These are phyloP conservation scores for Drosophila buzzatii DNA, from an alignment of 2,888 invertebrate genomes.

Conservation along the genomic window DNA sequence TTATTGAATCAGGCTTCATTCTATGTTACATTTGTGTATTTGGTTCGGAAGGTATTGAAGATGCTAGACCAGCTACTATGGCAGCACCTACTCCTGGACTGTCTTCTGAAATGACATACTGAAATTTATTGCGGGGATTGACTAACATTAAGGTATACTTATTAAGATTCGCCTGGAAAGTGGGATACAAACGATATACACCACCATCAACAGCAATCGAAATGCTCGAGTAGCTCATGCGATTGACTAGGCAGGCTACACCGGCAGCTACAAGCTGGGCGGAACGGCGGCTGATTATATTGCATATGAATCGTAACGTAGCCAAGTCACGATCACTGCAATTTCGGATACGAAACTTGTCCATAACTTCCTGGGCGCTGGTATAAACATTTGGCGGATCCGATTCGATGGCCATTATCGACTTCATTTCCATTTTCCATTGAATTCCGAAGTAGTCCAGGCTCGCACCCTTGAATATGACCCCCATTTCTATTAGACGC, in stretches of 20 bases:
- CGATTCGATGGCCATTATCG: slow-evolving; percentile 97
- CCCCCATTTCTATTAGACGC: slow-evolving; percentile 90
- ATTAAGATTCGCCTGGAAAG: slow-evolving; percentile 40
- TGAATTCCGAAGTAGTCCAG: slow-evolving; percentile 50
- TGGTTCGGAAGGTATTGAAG: not conserved
- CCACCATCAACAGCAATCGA: slow-evolving; percentile 65
- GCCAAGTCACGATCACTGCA: slow-evolving; percentile 94
- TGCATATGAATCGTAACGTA: slow-evolving; percentile 94
- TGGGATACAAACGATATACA: slow-evolving; percentile 60
- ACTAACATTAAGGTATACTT: slow-evolving; percentile 15
- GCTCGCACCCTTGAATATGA: slow-evolving; percentile 49
- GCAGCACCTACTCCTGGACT: slow-evolving; percentile 72
- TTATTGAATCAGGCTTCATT: not conserved
- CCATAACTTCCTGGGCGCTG: slow-evolving; percentile 92
- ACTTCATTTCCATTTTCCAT: slow-evolving; percentile 95
- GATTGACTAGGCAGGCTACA: slow-evolving; percentile 86
- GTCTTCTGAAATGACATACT: slow-evolving; percentile 58
- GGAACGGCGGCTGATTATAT: slow-evolving; percentile 94
- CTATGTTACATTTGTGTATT: not conserved
- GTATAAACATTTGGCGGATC: slow-evolving; percentile 91
- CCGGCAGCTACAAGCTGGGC: slow-evolving; percentile 96
- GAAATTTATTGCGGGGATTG: slow-evolving; percentile 34
- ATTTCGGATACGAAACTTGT: slow-evolving; percentile 88
- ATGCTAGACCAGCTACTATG: slow-evolving; percentile 87
- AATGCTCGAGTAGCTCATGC: slow-evolving; percentile 33